Evolutionary conservation across 2,113 vertebrate genomes (phyloP), one percentile per base, ranked within the genome.

Genomic region (Cervus canadensis): DNA sequence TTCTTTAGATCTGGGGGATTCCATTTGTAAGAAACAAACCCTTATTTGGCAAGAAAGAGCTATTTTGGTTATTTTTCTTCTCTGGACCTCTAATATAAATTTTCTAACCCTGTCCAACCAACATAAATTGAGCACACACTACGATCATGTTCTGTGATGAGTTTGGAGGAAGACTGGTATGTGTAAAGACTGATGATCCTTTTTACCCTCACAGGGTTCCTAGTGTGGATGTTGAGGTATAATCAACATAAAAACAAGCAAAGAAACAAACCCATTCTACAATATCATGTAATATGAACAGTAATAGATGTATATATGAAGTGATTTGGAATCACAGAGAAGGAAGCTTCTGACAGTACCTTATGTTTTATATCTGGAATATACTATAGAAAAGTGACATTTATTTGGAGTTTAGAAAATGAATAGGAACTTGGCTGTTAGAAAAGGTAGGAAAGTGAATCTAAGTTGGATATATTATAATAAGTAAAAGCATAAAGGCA

Each of bases 61-160:
- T 89, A 62, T 90, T 97, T 86, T n/a, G 28, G 11, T 45, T 57
- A 87, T 67, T 96, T 95, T 95, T 92, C 26, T 93, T 93, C 76
- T 93, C 59, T 92, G 54, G n/a, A 94, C 59, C 36, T 90, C 36
- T 91, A 56, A 54, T 28, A 45, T 74, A 62, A 97, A 86, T 57
- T 93, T 95, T 83, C 28, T 62, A 95, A 71, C 50, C 17, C 89
- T 86, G 56, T 86, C 33, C 33, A 52, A 11, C 57, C 86, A 79
- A 30, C 28, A 87, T 50, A 91, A 92, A 86, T 81, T 89, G 87
- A 93, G n/a, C 6, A 1, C 15, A 83, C 23, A 50, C 23, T 93
- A 19, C 16, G 3, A 40, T 60, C 43, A 91, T 28, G 7, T 78
- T 54, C 52, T 88, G 50, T 95, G 36, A 28, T 83, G 23, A 57